Percentiles rank a stretch among this genome's conserved stretches.
Conservation (phyloP, 2,113 vertebrate species). For the Hydrochoerus hydrochaeris region DNA sequence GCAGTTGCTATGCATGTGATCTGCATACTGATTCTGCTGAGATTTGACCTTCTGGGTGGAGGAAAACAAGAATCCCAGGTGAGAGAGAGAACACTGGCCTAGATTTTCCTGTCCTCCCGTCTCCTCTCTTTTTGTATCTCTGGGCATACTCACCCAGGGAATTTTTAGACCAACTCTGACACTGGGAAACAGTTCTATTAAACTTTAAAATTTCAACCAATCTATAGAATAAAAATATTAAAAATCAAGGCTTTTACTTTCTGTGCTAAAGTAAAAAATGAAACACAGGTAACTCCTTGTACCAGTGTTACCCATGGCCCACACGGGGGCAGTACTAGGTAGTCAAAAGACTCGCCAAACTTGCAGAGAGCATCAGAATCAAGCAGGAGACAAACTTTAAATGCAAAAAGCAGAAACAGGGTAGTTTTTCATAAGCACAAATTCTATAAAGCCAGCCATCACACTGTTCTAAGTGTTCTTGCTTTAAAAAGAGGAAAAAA, state of each 20-base stretch:
- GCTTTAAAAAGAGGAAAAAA: constrained; percentile 56
- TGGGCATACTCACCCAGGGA: not conserved
- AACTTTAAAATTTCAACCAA: constrained; percentile 40
- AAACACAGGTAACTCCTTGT: constrained; percentile 19
- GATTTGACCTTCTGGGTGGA: constrained; percentile 82
- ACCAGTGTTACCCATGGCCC: constrained; percentile 37
- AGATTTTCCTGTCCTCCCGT: constrained; percentile 54
- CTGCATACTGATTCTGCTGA: constrained; percentile 80
- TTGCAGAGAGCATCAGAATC: constrained; percentile 18
- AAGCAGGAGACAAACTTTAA: constrained; percentile 57
- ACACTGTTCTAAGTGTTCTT: constrained; percentile 58
- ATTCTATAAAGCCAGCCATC: constrained; percentile 67
- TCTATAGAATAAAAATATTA: constrained; percentile 15
- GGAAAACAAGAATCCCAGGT: constrained; percentile 75
- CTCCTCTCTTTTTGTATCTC: not conserved
- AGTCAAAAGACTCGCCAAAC: constrained; percentile 43
- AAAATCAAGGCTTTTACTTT: constrained; percentile 57
- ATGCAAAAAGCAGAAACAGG: constrained; percentile 54
- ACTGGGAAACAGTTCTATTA: constrained; percentile 22
- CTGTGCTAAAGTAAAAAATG: constrained; percentile 41
- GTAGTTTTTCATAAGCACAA: constrained; percentile 72
- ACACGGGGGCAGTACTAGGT: constrained; percentile 72
- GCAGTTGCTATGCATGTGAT: constrained; percentile 76
- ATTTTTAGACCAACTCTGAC: constrained; percentile 32
- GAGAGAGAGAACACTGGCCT: constrained; percentile 74